Conservation (phyloP, 2,888 invertebrate genomes). For the Drosophila anomalata region DNA sequence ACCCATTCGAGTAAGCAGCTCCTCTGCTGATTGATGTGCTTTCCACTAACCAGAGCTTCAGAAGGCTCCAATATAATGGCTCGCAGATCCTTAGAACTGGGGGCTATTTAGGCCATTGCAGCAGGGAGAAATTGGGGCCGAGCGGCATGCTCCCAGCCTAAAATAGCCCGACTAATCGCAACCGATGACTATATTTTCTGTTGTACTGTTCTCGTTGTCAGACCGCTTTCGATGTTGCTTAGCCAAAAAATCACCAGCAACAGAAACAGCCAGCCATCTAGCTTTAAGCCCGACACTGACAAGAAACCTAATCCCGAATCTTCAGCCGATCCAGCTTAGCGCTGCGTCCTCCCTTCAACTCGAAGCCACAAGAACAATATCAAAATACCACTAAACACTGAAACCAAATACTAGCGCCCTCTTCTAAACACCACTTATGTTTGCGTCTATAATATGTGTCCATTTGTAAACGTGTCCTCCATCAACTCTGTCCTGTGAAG, state of each 20-base stretch:
- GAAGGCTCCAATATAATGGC: not conserved
- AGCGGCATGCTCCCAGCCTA: not conserved
- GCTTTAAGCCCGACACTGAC: constrained; percentile 41
- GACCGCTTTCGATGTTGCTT: constrained; percentile 72
- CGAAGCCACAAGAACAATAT: constrained; percentile 22
- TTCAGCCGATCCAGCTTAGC: constrained; percentile 28
- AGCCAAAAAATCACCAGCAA: constrained; percentile 43
- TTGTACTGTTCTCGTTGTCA: constrained; percentile 69
- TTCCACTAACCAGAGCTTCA: constrained; percentile 8
- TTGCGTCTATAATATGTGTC: constrained; percentile 41
- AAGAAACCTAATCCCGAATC: constrained; percentile 33
- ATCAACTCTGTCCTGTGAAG: constrained; percentile 52
- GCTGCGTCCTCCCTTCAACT: constrained; percentile 15
- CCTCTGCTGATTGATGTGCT: constrained; percentile 57
- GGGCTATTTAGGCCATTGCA: too few relatives aligned
- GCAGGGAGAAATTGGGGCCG: not conserved
- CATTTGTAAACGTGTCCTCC: constrained; percentile 34
- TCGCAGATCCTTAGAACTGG: too few relatives aligned
- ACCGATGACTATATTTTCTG: constrained; percentile 38
- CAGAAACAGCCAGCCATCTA: constrained; percentile 41
- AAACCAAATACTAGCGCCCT: constrained; percentile 8
- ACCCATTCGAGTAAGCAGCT: constrained; percentile 47
- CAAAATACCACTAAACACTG: constrained; percentile 19
- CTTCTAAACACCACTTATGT: constrained; percentile 26
- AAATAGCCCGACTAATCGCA: not conserved